Evolutionary conservation across 2,797 vertebrate species (phyloP), one percentile per base, ranked within the genome.

Genomic region (Sparus aurata): DNA sequence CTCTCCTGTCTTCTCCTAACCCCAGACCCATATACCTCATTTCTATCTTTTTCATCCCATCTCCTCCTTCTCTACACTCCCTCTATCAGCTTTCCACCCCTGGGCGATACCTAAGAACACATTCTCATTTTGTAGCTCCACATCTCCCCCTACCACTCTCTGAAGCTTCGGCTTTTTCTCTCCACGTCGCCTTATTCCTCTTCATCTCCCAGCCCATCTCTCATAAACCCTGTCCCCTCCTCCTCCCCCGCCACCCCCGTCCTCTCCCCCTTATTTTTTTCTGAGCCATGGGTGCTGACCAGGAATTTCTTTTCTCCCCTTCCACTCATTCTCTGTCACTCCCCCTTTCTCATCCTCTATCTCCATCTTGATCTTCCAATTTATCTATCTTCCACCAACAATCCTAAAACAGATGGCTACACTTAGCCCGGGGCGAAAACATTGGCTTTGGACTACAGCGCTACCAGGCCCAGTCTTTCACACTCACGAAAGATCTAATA

Each of bases 341-440:
- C 69, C 41, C 45, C 71, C 52, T 80, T 75, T 67, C 47, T 74
- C 69, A 64, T 72, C 57, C 63, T 73, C 79, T 88, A 90, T 93
- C 90, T 91, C 75, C 83, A 85, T 92, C 87, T 90, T 75, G 41
- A 93, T 93, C 91, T 92, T 83, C 77, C 30, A 69, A 92, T 91
- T 86, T 90, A 92, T 93, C 90, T 91, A 73, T 91, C 87, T 85
- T 88, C 83, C 82, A 82, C 85, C 82, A 91, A 90, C 92, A 92
- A 91, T 90, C 85, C 86, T 69, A 89, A 93, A 94, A 92, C 94
- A 94, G 93, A 94, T 94, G 94, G 93, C 88, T 93, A 92, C 92
- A 93, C 62, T 85, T 81, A 86, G 91, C 94, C 92, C 25, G 30
- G 73, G 88, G 94, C 93, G 85, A 88, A 91, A 93, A 93, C 92